These are phyloP conservation scores for Forpus xanthops DNA, from an alignment of 2,797 vertebrate genomes.

Conservation along the genomic window DNA sequence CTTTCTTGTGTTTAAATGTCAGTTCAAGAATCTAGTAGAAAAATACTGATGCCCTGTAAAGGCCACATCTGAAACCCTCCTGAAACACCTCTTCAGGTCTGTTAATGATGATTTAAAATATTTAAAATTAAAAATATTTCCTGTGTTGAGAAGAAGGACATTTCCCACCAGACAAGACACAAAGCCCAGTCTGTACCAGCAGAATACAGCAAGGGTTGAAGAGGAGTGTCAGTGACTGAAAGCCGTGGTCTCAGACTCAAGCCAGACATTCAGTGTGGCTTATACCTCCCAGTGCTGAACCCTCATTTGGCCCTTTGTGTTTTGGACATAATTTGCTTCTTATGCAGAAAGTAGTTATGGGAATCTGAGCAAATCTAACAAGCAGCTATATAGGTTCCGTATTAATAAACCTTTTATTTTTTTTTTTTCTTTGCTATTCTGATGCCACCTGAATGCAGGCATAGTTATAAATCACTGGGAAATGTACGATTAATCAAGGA, in stretches of 20 bases:
- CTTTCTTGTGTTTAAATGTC: background rate
- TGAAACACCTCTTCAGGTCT: background rate
- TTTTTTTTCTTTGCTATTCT: background rate
- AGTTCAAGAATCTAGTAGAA: background rate
- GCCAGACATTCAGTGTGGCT: background rate
- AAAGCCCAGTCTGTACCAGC: background rate
- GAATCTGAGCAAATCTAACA: background rate
- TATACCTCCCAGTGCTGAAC: background rate
- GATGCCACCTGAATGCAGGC: background rate
- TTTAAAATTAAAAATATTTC: background rate
- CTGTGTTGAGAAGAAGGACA: background rate
- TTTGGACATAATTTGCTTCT: background rate
- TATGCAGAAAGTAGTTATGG: background rate
- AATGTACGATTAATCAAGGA: slow-evolving; percentile 26
- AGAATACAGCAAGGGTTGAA: fast-evolving
- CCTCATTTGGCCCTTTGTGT: background rate
- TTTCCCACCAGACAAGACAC: background rate
- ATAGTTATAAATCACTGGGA: slow-evolving; percentile 2
- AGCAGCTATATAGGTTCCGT: background rate
- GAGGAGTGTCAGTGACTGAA: background rate
- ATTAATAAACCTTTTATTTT: background rate
- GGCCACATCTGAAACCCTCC: background rate
- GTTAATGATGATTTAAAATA: background rate
- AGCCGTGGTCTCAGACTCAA: background rate
- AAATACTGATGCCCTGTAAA: background rate